These are phyloP conservation scores for Periphyllus acericola DNA, from an alignment of 2,888 invertebrate genomes.

Conservation along the genomic window DNA sequence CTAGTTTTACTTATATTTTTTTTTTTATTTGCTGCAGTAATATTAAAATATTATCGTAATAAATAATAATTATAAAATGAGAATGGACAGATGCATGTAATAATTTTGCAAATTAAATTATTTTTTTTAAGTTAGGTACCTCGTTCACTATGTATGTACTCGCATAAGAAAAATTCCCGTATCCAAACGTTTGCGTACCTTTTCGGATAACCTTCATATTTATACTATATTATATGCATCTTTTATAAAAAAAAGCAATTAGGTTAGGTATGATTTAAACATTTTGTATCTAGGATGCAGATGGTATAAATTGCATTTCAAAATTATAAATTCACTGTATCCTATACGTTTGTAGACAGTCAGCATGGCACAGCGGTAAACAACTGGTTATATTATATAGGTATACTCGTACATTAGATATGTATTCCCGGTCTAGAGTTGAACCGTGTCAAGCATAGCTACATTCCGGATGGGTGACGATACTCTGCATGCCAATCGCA, in stretches of 20 bases:
- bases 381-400: constrained; percentile 38
- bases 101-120: no score
- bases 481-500: constrained; percentile 40
- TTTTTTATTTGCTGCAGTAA: neutral
- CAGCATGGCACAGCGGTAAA: neutral
- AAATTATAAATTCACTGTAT: constrained; percentile 1
- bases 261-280: no score
- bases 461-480: constrained; percentile 56
- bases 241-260: no score
- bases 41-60: no score
- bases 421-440: constrained; percentile 23
- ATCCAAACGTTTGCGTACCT: no score
- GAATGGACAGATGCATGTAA: no score
- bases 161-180: no score
- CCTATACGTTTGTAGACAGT: neutral
- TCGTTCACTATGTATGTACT: no score
- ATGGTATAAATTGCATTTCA: neutral
- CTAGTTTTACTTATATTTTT: neutral
- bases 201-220: no score
- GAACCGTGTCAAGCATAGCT: constrained; percentile 56
- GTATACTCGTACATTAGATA: neutral
- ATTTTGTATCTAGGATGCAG: neutral
- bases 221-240: no score
- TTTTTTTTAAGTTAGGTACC: no score
- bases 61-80: no score